Percentiles rank a stretch among this genome's conserved stretches.
Conservation (phyloP, 1,140 invertebrate genomes). For the Tetramorium parvispinum region DNA sequence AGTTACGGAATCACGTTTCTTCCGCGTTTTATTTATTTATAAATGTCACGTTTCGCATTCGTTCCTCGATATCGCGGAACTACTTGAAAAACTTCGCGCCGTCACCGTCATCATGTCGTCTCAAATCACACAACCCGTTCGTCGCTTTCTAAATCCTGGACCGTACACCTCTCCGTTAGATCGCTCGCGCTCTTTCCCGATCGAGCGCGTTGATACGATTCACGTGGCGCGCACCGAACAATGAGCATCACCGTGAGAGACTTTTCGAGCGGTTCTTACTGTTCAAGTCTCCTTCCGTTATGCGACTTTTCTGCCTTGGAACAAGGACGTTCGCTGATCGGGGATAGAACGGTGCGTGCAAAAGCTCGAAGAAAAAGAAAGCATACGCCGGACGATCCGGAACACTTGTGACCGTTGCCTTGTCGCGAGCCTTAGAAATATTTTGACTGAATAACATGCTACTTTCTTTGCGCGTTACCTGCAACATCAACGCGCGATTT, state of each 20-base stretch:
- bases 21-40: conserved; percentile 9
- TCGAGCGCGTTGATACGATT: conserved; percentile 70
- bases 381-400: not conserved
- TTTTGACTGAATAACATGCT: not conserved
- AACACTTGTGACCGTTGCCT: not conserved
- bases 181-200: conserved; percentile 56
- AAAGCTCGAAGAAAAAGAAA: conserved; percentile 2
- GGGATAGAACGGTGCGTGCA: not conserved
- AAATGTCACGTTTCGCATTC: conserved; percentile 12
- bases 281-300: conserved; percentile 70
- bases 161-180: conserved; percentile 26
- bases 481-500: conserved; percentile 72
- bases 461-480: conserved; percentile 70
- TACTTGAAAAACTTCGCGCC: not conserved
- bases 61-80: not conserved
- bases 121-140: conserved; percentile 13
- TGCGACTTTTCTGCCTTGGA: conserved; percentile 59
- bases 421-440: conserved; percentile 1
- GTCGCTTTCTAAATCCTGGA: conserved; percentile 59
- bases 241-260: conserved; percentile 73
- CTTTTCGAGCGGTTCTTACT: conserved; percentile 66
- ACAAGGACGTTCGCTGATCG: conserved; percentile 58
- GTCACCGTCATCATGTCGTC: not conserved
- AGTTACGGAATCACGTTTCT: not conserved
- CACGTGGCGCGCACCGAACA: conserved; percentile 68